phyloP scores from a whole-genome alignment of 2,113 vertebrate species.

The Cettia cetti region DNA sequence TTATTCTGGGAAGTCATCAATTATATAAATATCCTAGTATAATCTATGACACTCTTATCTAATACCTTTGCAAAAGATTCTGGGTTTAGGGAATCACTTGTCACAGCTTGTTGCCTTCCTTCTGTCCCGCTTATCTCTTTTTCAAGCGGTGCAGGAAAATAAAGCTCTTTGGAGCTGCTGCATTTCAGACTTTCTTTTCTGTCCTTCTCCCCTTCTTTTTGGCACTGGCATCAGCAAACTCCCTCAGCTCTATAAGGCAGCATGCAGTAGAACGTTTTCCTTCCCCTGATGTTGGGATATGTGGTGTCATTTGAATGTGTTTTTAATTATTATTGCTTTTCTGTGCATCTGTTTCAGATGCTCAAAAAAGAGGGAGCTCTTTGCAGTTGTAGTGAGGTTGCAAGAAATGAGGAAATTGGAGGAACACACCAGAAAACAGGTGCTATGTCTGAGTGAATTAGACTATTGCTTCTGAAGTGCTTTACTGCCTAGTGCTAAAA shows the following conservation, averaged over 20 bases:
- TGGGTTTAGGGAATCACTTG: background rate
- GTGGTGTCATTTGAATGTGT: background rate
- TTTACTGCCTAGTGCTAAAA: background rate
- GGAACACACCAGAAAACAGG: accelerated
- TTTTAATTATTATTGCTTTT: background rate
- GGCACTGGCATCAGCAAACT: background rate
- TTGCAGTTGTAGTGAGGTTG: background rate
- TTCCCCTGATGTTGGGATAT: accelerated
- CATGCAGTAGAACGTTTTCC: background rate
- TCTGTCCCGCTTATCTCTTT: background rate
- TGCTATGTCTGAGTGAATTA: background rate
- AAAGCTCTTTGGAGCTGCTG: background rate
- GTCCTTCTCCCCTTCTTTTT: background rate
- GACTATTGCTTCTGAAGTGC: background rate
- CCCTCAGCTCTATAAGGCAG: background rate
- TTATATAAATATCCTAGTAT: background rate
- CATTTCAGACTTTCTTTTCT: background rate
- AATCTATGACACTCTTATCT: background rate
- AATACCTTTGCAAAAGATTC: background rate
- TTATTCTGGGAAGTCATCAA: background rate
- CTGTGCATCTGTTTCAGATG: background rate
- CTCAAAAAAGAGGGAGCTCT: background rate
- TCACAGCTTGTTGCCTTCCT: background rate
- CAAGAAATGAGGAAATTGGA: background rate
- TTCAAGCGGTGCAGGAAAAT: background rate